Percentiles rank a stretch among this genome's conserved stretches.
Evolutionary conservation across 2,888 invertebrate genomes (phyloP).

Genomic region (Cantharis rufa): DNA sequence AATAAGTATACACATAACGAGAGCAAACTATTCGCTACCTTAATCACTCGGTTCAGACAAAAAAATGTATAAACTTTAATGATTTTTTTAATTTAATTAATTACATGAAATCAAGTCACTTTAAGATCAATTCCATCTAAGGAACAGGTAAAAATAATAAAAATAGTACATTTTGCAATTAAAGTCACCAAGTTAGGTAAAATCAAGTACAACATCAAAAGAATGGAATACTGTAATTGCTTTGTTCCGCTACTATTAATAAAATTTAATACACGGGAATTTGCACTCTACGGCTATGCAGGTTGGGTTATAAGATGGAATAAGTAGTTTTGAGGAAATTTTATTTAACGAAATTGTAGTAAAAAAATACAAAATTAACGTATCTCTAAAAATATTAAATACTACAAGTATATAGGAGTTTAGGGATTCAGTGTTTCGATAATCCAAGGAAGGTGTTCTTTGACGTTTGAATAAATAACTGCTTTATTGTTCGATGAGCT

Average conservation of each 20-base stretch:
- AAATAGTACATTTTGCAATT: conserved; percentile 17
- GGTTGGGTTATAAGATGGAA: not conserved
- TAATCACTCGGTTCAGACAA: not conserved
- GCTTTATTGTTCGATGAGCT: conserved; percentile 60
- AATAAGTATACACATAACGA: not conserved
- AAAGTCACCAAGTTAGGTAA: conserved; percentile 20
- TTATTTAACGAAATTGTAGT: not conserved
- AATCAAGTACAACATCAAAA: conserved; percentile 19
- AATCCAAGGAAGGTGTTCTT: conserved; percentile 65
- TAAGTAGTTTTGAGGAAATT: not conserved
- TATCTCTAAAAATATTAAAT: too few species aligned
- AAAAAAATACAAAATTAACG: not conserved
- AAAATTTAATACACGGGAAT: not conserved
- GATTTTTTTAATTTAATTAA: conserved; percentile 14
- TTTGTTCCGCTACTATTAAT: conserved; percentile 4
- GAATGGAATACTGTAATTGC: conserved; percentile 10
- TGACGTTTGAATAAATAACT: conserved; percentile 66
- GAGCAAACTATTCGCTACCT: not conserved
- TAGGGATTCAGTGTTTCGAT: conserved; percentile 47
- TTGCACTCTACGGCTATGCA: not conserved
- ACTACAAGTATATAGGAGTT: not conserved
- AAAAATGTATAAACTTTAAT: not conserved
- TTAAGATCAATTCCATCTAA: conserved; percentile 15
- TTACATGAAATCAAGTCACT: conserved; percentile 7
- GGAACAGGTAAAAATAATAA: conserved; percentile 14